phyloP scores from a whole-genome alignment of 2,113 vertebrate species.

The Pteropus alecto region DNA sequence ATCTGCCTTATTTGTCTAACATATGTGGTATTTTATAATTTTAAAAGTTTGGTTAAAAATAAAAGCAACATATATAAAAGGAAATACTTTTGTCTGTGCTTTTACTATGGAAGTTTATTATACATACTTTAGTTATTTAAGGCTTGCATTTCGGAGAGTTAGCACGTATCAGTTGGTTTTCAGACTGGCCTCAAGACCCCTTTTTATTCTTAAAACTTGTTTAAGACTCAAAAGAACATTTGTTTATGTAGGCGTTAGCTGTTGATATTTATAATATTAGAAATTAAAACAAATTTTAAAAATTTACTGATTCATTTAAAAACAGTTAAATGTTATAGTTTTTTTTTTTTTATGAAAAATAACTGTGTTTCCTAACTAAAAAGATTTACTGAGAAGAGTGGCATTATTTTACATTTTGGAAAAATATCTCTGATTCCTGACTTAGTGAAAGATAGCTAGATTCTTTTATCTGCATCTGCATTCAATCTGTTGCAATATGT shows the following conservation, averaged over 20 bases:
- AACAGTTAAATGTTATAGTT: neutral
- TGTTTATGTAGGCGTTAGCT: neutral
- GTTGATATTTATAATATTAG: neutral
- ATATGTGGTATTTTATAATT: neutral
- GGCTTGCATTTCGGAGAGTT: neutral
- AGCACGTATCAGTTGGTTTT: neutral
- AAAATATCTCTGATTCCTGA: neutral
- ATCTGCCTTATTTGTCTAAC: neutral
- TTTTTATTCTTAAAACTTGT: neutral
- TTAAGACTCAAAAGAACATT: neutral
- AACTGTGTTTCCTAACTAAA: neutral
- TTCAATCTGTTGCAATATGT: neutral
- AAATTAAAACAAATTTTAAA: neutral
- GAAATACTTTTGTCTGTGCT: neutral
- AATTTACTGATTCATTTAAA: neutral
- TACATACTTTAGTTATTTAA: neutral
- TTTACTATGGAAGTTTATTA: neutral
- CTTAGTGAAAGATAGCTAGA: neutral
- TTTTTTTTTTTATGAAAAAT: constrained; percentile 6
- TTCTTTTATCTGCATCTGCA: neutral
- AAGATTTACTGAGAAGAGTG: neutral
- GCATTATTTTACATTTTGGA: neutral
- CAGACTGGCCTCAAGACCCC: neutral
- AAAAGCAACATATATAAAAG: neutral
- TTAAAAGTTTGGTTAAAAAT: neutral